Evolutionary conservation across 2,888 invertebrate species (phyloP), one percentile per base, ranked within the genome.

Genomic region (Fragum whitleyi): DNA sequence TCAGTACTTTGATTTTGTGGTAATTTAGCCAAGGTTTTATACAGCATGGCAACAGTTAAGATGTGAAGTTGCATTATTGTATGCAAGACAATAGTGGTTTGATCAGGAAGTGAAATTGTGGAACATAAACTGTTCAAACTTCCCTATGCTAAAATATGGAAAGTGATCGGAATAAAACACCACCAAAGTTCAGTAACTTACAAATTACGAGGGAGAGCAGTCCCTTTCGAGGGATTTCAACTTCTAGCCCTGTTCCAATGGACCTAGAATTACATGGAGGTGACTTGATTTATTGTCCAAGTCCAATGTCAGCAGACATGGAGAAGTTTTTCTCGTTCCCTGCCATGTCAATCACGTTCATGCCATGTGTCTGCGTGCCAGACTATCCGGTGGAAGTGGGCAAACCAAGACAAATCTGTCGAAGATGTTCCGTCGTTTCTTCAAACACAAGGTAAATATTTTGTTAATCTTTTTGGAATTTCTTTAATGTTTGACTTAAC

Each of bases 361-460:
- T 82, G 79, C 82, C 82, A 19, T 82, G 82, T 57, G 82, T 82
- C 36, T 82, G 82, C 57, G 73, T 82, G 19, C 82, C 82, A n/a
- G 82, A 82, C 61, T 82, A 78, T 59, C 72, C 78, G 1, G 73
- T 76, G 0, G 82, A 82, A 32, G 72, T 78, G 62, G 77, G 68
- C 2, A 82, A 78, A 51, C 75, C 72, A n/a, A 53, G 73, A 53
- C 76, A 79, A 47, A 76, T 73, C 6, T 82, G 82, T 65, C 72
- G 82, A 0, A 47, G 82, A 70, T 82, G 82, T 36, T 82, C 82
- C 2, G 59, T 81, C 2, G 71, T 74, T 14, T 71, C 65, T 19
- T 23, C 53, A 36, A 71, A 32, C 11, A 36, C 19, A 21, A 72
- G 72, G 72, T 72, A 68, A 68, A 36, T 9, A n/a, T n/a, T n/a